phyloP scores from a whole-genome alignment of 2,888 invertebrate species.

The Carabus problematicus region DNA sequence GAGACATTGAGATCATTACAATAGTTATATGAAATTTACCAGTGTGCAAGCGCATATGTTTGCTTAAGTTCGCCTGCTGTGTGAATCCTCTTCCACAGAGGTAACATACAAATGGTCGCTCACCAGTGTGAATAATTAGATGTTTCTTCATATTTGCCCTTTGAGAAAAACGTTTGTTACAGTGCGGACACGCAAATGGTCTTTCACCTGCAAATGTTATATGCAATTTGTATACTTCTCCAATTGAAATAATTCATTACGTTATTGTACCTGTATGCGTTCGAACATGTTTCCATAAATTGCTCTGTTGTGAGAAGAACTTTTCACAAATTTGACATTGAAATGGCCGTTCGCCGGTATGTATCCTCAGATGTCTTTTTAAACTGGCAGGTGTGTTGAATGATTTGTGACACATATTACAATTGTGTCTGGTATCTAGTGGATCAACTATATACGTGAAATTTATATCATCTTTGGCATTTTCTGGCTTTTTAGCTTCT shows the following conservation, averaged over 20 bases:
- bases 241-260: slow-evolving; percentile 7
- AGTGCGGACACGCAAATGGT: slow-evolving; percentile 46
- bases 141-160: slow-evolving; percentile 49
- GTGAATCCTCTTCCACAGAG: slow-evolving; percentile 46
- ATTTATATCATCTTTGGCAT: slow-evolving; percentile 9
- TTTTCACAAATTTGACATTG: slow-evolving; percentile 47
- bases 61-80: slow-evolving; percentile 48
- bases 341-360: slow-evolving; percentile 46
- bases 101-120: slow-evolving; percentile 47
- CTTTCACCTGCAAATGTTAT: slow-evolving; percentile 44
- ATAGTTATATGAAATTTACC: slow-evolving; percentile 37
- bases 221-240: not conserved
- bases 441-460: slow-evolving; percentile 23
- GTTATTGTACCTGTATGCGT: slow-evolving; percentile 45
- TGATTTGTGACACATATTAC: slow-evolving; percentile 43
- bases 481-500: slow-evolving; percentile 7
- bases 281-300: slow-evolving; percentile 47
- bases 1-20: not conserved
- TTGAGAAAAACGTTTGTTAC: slow-evolving; percentile 48
- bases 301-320: slow-evolving; percentile 47
- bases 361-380: slow-evolving; percentile 45
- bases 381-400: slow-evolving; percentile 45
- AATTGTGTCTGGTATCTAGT: slow-evolving; percentile 19
- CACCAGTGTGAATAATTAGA: slow-evolving; percentile 47
- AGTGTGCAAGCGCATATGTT: slow-evolving; percentile 48